phyloP scores from a whole-genome alignment of 2,888 invertebrate species.

The Calameuta pallipes region DNA sequence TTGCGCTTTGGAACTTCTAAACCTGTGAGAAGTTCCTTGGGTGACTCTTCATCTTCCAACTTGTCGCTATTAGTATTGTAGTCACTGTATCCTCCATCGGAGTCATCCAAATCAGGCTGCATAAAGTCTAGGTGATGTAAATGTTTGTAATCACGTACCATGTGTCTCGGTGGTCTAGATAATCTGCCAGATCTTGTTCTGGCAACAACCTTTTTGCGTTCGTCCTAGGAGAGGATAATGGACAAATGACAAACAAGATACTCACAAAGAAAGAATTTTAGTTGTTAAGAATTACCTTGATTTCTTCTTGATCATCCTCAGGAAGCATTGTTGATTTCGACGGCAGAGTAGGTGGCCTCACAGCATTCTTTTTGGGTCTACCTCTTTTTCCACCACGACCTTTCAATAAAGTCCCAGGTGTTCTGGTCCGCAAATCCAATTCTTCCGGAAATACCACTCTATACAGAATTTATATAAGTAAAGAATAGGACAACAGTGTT shows the following conservation, averaged over 20 bases:
- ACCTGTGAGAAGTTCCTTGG: constrained; percentile 56
- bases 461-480: constrained; percentile 26
- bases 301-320: constrained; percentile 55
- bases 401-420: constrained; percentile 48
- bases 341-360: constrained; percentile 38
- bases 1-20: constrained; percentile 64
- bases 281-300: constrained; percentile 40
- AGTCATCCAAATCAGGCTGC: constrained; percentile 70
- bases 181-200: constrained; percentile 71
- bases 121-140: constrained; percentile 70
- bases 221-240: constrained; percentile 57
- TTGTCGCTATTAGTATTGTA: constrained; percentile 63
- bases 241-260: not conserved
- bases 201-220: constrained; percentile 68
- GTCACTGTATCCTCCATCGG: constrained; percentile 72
- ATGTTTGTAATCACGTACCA: constrained; percentile 73
- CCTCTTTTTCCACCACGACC: constrained; percentile 54
- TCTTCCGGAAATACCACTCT: constrained; percentile 68
- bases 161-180: constrained; percentile 72
- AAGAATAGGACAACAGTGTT: not conserved
- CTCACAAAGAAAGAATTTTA: not conserved
- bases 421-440: constrained; percentile 52
- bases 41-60: constrained; percentile 49
- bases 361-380: constrained; percentile 54
- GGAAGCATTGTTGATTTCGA: constrained; percentile 40